A percentile compares a stretch with the other conserved stretches of the same genome.
phyloP scores from a whole-genome alignment of 2,888 invertebrate species.

The Megamerina dolium region DNA sequence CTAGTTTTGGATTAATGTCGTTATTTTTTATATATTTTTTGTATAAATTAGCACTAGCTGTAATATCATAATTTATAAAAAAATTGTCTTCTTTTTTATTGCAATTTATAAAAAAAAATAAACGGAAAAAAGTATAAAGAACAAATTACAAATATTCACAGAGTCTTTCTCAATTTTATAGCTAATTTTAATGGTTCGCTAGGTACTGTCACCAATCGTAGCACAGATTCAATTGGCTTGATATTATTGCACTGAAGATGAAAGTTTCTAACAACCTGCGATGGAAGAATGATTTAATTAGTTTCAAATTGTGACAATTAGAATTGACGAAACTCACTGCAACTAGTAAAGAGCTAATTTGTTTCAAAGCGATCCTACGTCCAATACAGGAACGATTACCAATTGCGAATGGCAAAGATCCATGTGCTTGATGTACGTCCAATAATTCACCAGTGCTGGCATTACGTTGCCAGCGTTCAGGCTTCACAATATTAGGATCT shows the following conservation, averaged over 20 bases:
- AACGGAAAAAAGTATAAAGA: background rate
- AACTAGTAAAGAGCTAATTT: conserved; percentile 62
- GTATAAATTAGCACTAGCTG: conserved; percentile 36
- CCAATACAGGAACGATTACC: conserved; percentile 81
- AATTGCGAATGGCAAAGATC: conserved; percentile 74
- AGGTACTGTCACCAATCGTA: conserved; percentile 60
- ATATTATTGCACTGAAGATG: conserved; percentile 52
- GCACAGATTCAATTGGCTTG: conserved; percentile 52
- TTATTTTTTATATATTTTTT: conserved; percentile 28
- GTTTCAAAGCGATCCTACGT: conserved; percentile 69
- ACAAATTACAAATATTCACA: conserved; percentile 1
- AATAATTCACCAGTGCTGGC: conserved; percentile 43
- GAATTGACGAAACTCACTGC: conserved; percentile 52
- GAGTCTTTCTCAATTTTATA: conserved; percentile 12
- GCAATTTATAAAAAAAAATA: conserved; percentile 4
- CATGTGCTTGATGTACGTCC: conserved; percentile 56
- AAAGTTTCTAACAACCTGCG: conserved; percentile 52
- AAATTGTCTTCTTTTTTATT: conserved; percentile 2
- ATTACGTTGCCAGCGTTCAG: conserved; percentile 69
- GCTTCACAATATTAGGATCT: conserved; percentile 61
- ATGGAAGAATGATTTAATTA: conserved; percentile 3
- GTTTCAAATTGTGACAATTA: background rate
- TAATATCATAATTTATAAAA: conserved; percentile 29
- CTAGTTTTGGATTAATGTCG: conserved; percentile 33
- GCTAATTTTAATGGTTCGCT: conserved; percentile 33